phyloP scores from a whole-genome alignment of 2,113 vertebrate genomes.

The Gallinago undulata region DNA sequence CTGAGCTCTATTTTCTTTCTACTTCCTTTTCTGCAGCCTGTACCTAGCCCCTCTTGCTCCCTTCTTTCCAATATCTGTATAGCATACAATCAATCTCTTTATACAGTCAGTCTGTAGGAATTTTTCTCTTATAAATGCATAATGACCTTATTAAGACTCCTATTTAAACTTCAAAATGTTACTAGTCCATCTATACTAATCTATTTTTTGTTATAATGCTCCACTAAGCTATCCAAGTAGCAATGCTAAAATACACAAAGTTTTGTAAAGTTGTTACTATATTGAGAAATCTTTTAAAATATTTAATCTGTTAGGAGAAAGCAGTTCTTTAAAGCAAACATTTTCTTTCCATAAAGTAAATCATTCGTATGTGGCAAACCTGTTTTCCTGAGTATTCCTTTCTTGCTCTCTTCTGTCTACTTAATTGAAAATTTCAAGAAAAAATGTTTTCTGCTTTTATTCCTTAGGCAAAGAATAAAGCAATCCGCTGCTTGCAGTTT shows the following conservation, averaged over 20 bases:
- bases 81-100: background rate
- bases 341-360: background rate
- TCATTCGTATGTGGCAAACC: background rate
- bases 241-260: background rate
- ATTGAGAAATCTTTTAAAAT: background rate
- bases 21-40: background rate
- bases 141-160: background rate
- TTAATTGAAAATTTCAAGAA: background rate
- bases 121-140: background rate
- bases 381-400: background rate
- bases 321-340: background rate
- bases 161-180: background rate
- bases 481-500: conserved; percentile 84
- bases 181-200: background rate
- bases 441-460: background rate
- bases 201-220: background rate
- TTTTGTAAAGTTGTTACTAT: background rate
- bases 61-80: background rate
- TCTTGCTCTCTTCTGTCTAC: background rate
- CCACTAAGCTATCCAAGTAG: background rate
- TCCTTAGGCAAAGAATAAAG: conserved; percentile 92
- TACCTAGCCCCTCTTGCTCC: background rate
- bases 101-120: background rate
- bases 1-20: background rate
- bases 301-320: background rate